Evolutionary conservation across 1,140 invertebrate species (phyloP).

Genomic region (Capitella teleta): DNA sequence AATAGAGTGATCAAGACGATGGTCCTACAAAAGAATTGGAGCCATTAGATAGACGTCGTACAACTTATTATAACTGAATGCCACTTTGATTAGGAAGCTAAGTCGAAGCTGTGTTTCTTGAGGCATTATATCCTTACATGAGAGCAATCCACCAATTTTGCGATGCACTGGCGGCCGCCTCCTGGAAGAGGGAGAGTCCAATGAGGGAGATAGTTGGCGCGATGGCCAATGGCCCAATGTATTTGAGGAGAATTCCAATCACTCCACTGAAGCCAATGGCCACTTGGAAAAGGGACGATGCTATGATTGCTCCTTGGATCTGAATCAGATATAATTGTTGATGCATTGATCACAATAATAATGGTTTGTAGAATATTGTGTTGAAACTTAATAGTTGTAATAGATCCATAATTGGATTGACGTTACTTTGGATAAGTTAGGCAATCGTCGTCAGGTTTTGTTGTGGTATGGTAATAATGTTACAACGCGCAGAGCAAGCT

Average conservation of each 20-base stretch:
- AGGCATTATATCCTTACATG: constrained; percentile 45
- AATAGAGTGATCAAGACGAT: constrained; percentile 68
- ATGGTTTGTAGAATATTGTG: too few relatives aligned
- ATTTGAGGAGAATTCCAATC: constrained; percentile 48
- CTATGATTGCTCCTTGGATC: constrained; percentile 25
- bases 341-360: too few relatives aligned
- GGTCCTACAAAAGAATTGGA: constrained; percentile 52
- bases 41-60: too few relatives aligned
- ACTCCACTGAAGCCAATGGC: constrained; percentile 48
- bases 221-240: constrained; percentile 5
- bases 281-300: constrained; percentile 25
- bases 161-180: constrained; percentile 60
- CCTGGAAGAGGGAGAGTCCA: constrained; percentile 21
- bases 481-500: too few relatives aligned
- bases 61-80: too few relatives aligned
- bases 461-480: too few relatives aligned
- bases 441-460: too few relatives aligned
- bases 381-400: too few relatives aligned
- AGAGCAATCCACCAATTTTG: constrained; percentile 62
- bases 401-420: too few relatives aligned
- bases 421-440: too few relatives aligned
- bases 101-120: background rate
- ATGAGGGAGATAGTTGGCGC: constrained; percentile 5
- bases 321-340: background rate
- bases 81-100: too few relatives aligned